A percentile compares a stretch with the other conserved stretches of the same genome.
These are phyloP conservation scores for Forbesichthys papilliferus DNA, from an alignment of 2,113 vertebrate species.

Conservation along the genomic window DNA sequence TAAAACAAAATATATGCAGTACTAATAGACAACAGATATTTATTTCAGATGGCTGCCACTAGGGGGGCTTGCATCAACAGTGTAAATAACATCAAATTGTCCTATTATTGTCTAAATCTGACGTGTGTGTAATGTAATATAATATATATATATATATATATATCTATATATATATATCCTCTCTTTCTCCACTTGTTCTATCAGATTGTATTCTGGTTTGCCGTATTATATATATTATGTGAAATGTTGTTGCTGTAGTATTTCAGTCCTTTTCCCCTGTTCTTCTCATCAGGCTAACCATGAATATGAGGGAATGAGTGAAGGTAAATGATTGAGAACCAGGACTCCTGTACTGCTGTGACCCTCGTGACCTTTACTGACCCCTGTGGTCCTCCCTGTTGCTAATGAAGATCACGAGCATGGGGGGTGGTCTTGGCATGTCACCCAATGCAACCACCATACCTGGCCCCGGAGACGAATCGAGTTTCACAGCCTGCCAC, in stretches of 20 bases:
- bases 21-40: too few species aligned
- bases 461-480: slow-evolving; percentile 18
- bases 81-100: not conserved
- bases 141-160: not conserved
- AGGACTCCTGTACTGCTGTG: slow-evolving; percentile 37
- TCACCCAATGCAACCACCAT: slow-evolving; percentile 18
- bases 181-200: not conserved
- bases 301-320: not conserved
- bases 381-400: slow-evolving; percentile 37
- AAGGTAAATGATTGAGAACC: slow-evolving; percentile 18
- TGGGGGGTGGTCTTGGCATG: slow-evolving; percentile 31
- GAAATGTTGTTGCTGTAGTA: too few species aligned
- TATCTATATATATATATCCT: not conserved
- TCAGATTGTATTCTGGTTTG: not conserved
- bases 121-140: too few species aligned
- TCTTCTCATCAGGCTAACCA: not conserved
- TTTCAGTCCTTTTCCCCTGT: too few species aligned
- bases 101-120: too few species aligned
- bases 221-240: too few species aligned
- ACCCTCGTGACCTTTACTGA: slow-evolving; percentile 57
- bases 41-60: not conserved
- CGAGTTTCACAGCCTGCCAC: slow-evolving; percentile 38
- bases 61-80: not conserved
- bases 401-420: slow-evolving; percentile 56
- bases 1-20: too few species aligned